These are phyloP conservation scores for Ligdia adustata DNA, from an alignment of 2,888 invertebrate genomes.

Conservation along the genomic window DNA sequence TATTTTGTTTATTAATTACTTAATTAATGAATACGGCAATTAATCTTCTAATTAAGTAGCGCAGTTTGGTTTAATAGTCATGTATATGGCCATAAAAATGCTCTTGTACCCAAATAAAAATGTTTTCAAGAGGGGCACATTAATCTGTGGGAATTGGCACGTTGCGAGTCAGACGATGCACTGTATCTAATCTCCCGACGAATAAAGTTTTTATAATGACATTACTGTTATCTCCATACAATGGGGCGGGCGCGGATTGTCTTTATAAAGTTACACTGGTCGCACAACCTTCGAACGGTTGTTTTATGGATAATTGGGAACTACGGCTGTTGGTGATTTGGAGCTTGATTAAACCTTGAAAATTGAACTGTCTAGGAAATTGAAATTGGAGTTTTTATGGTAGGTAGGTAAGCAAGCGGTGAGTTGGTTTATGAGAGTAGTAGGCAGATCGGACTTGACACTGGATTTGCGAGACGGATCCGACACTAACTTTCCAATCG, in stretches of 20 bases:
- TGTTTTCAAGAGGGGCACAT: constrained; percentile 2
- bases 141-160: constrained; percentile 23
- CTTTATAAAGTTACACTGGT: constrained; percentile 38
- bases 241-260: constrained; percentile 31
- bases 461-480: too few species aligned
- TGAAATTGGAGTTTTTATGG: constrained; percentile 56
- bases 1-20: constrained; percentile 21
- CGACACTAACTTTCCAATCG: constrained; percentile 26
- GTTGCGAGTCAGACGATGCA: constrained; percentile 4
- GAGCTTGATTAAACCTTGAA: constrained; percentile 65
- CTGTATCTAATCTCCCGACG: constrained; percentile 18
- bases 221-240: constrained; percentile 29
- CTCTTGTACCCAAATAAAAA: constrained; percentile 3
- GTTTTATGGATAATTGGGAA: constrained; percentile 59
- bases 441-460: too few species aligned
- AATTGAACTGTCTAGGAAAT: constrained; percentile 63
- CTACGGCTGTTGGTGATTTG: constrained; percentile 52
- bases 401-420: constrained; percentile 31
- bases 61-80: constrained; percentile 2
- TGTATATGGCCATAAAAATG: constrained; percentile 13
- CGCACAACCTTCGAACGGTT: constrained; percentile 48
- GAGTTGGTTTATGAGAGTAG: constrained; percentile 56
- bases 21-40: constrained; percentile 14
- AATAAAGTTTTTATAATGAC: constrained; percentile 28
- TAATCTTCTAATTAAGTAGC: constrained; percentile 15